A percentile compares a stretch with the other conserved stretches of the same genome.
phyloP scores from a whole-genome alignment of 2,797 vertebrate genomes.

The Acanthornis magna region DNA sequence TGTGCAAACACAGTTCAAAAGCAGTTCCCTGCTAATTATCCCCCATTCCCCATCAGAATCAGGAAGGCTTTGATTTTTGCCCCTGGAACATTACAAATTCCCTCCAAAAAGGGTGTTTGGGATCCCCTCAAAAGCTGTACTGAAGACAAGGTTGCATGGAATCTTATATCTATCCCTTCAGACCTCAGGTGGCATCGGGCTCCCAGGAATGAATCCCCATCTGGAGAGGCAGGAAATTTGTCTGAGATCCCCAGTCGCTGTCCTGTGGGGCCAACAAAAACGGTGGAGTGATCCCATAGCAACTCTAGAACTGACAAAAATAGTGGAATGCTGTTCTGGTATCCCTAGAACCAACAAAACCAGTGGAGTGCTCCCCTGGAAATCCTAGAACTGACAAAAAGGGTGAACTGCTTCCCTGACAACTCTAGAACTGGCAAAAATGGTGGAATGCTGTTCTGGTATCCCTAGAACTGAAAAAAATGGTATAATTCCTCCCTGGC shows the following conservation, averaged over 20 bases:
- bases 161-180: not conserved
- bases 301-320: too few relatives aligned
- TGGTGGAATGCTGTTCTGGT: too few relatives aligned
- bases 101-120: not conserved
- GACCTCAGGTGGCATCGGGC: not conserved
- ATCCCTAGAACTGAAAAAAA: too few relatives aligned
- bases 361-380: not conserved
- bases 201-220: not conserved
- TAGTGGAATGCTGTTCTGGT: too few relatives aligned
- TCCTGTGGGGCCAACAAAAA: not conserved
- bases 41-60: not conserved
- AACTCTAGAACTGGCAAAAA: not conserved
- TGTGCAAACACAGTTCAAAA: not conserved
- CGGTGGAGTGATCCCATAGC: too few relatives aligned
- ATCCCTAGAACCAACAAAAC: too few relatives aligned
- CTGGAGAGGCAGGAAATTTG: not conserved
- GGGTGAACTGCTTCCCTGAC: too few relatives aligned
- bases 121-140: too few relatives aligned
- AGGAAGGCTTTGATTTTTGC: not conserved
- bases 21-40: not conserved
- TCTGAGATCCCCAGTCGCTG: not conserved
- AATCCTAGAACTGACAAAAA: not conserved
- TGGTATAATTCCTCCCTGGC: too few relatives aligned
- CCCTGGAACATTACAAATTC: not conserved
- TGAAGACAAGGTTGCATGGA: too few relatives aligned